Percentiles rank a stretch among this genome's conserved stretches.
These are phyloP conservation scores for Drosophila sp. DNA, from an alignment of 1,140 invertebrate genomes.

Conservation along the genomic window DNA sequence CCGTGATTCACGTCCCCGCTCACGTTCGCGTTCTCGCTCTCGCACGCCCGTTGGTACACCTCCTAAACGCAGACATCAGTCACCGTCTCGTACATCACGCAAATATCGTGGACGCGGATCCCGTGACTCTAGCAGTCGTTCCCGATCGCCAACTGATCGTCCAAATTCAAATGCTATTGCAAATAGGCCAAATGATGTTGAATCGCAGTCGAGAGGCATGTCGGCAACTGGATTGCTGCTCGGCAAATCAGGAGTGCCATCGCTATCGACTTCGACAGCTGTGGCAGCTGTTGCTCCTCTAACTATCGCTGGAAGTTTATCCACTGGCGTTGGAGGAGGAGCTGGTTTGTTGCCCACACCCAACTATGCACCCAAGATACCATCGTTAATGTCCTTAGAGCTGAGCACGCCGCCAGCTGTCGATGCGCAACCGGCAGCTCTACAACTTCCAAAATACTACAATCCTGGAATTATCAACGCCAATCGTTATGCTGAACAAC, in stretches of 20 bases:
- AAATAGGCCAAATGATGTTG: slow-evolving; percentile 20
- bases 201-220: slow-evolving; percentile 4
- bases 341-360: slow-evolving; percentile 56
- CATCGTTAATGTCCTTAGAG: slow-evolving; percentile 72
- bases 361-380: slow-evolving; percentile 69
- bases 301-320: slow-evolving; percentile 12
- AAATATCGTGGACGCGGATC: slow-evolving; percentile 60
- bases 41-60: slow-evolving; percentile 59
- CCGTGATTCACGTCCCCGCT: slow-evolving; percentile 36
- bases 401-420: slow-evolving; percentile 38
- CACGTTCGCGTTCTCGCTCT: slow-evolving; percentile 56
- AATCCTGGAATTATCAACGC: slow-evolving; percentile 93
- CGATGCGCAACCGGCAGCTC: slow-evolving; percentile 36
- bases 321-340: neutral
- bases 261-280: slow-evolving; percentile 3
- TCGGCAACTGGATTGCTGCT: neutral
- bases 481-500: slow-evolving; percentile 92
- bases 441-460: slow-evolving; percentile 89
- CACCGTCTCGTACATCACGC: slow-evolving; percentile 35
- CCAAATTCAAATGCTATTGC: neutral
- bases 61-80: slow-evolving; percentile 30
- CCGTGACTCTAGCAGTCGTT: slow-evolving; percentile 58
- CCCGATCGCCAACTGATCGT: slow-evolving; percentile 51
- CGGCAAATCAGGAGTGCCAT: slow-evolving; percentile 3
- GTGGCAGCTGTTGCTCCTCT: slow-evolving; percentile 30